phyloP scores from a whole-genome alignment of 2,113 vertebrate species.

The Pollachius pollachius region DNA sequence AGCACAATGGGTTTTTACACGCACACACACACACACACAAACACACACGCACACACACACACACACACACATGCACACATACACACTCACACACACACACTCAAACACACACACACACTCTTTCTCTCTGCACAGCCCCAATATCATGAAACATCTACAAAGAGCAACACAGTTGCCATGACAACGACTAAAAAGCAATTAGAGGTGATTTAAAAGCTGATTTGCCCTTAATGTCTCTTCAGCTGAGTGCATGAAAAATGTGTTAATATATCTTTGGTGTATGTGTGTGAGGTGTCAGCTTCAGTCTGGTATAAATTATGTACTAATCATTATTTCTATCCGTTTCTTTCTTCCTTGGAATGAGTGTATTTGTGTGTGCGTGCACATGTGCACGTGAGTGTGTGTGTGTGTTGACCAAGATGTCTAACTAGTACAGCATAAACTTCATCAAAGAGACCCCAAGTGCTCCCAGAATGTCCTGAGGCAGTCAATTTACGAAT shows the following conservation, averaged over 20 bases:
- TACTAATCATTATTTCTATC: background rate
- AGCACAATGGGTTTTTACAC: no score
- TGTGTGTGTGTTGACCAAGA: slow-evolving; percentile 22
- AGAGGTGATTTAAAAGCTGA: slow-evolving; percentile 46
- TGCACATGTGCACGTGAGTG: background rate
- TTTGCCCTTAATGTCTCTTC: slow-evolving; percentile 27
- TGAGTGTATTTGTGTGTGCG: background rate
- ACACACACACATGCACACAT: no score
- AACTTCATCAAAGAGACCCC: slow-evolving; percentile 11
- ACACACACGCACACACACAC: no score
- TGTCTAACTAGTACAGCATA: slow-evolving; percentile 26
- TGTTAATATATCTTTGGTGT: background rate
- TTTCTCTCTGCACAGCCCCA: slow-evolving; percentile 9
- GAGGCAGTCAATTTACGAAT: background rate
- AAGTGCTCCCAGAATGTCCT: background rate
- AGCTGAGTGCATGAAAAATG: slow-evolving; percentile 6
- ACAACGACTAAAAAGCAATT: slow-evolving; percentile 62
- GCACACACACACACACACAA: no score
- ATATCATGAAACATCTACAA: slow-evolving; percentile 48
- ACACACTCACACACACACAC: no score
- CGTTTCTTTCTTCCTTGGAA: background rate
- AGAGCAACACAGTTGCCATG: slow-evolving; percentile 51
- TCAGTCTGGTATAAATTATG: background rate
- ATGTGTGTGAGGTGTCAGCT: background rate
- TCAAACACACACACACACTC: no score